These are phyloP conservation scores for Pseudorhombus dupliciocellatus DNA, from an alignment of 2,113 vertebrate genomes.

Conservation along the genomic window DNA sequence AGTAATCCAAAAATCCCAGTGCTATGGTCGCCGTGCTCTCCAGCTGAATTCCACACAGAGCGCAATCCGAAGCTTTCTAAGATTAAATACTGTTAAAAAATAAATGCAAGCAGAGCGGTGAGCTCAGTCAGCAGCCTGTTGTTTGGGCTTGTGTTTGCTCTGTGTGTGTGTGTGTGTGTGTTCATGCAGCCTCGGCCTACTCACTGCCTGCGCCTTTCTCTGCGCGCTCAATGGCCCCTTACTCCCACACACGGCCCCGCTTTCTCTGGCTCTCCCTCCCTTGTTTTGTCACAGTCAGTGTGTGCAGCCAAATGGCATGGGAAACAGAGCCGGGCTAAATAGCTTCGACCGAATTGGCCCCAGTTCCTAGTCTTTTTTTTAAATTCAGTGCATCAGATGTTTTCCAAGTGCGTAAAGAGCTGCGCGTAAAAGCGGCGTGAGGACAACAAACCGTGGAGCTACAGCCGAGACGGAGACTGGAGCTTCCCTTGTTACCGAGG, in stretches of 20 bases:
- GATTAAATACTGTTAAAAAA: not conserved
- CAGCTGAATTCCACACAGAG: not conserved
- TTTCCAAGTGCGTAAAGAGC: not conserved
- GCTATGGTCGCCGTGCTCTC: not conserved
- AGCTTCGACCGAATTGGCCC: not conserved
- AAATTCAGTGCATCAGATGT: not conserved
- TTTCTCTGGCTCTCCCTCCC: conserved; percentile 21
- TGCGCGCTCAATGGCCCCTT: conserved; percentile 63
- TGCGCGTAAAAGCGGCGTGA: not conserved
- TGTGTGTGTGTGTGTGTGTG: conserved; percentile 9
- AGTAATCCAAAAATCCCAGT: not conserved
- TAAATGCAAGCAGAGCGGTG: rapidly evolving
- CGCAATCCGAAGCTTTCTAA: not conserved
- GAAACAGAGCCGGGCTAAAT: conserved; percentile 1
- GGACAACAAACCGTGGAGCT: not conserved
- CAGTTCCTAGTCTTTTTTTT: not conserved
- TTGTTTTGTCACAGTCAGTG: conserved; percentile 8
- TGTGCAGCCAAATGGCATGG: conserved; percentile 1
- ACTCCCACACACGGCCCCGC: conserved; percentile 85
- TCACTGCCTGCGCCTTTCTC: conserved; percentile 20
- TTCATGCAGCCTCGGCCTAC: conserved; percentile 39
- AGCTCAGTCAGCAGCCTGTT: conserved; percentile 37
- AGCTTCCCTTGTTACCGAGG: conserved; percentile 70
- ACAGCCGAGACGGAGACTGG: conserved; percentile 11
- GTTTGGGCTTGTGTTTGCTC: conserved; percentile 5